Conservation (phyloP, 2,113 vertebrate species). For the Hemichromis elongatus region DNA sequence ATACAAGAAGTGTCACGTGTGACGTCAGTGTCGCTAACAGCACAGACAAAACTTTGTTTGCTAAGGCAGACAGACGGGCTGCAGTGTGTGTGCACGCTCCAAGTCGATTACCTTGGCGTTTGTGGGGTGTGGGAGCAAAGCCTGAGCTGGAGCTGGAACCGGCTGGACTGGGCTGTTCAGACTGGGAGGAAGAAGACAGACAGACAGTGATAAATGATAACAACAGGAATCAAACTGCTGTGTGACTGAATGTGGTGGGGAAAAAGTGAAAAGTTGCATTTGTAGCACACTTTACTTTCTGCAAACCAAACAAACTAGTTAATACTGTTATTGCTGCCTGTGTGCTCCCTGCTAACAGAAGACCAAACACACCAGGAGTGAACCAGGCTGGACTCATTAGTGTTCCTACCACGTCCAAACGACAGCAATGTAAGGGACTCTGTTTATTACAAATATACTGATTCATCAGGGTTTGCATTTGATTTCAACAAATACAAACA, state of each 20-base stretch:
- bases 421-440: background rate
- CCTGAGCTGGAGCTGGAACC: constrained; percentile 88
- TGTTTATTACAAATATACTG: rapidly evolving
- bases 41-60: background rate
- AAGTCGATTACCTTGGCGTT: constrained; percentile 84
- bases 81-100: rapidly evolving
- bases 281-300: background rate
- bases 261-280: background rate
- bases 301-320: background rate
- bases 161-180: constrained; percentile 91
- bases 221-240: background rate
- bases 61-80: too few relatives aligned
- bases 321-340: background rate
- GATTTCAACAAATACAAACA: background rate
- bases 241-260: background rate
- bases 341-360: rapidly evolving
- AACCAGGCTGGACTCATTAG: background rate
- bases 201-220: background rate
- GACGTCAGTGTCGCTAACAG: rapidly evolving
- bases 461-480: background rate
- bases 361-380: background rate
- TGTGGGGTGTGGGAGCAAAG: constrained; percentile 82
- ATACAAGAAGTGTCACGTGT: rapidly evolving
- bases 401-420: background rate
- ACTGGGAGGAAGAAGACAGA: constrained; percentile 61